phyloP scores from a whole-genome alignment of 2,888 invertebrate genomes.

The Drosophila greeni region DNA sequence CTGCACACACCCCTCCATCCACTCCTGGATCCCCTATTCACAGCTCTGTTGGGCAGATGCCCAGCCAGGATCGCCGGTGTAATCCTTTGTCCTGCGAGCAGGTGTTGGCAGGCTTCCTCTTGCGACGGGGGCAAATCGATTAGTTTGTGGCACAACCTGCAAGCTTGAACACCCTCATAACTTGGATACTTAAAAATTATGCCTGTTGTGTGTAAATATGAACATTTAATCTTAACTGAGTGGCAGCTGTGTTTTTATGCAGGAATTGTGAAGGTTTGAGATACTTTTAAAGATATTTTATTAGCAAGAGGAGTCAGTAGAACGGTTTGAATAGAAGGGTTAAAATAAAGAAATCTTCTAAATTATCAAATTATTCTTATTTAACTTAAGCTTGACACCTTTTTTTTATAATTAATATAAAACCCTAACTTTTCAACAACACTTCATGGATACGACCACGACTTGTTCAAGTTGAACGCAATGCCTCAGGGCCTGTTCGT shows the following conservation, averaged over 20 bases:
- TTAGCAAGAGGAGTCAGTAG: background rate
- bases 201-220: conserved; percentile 13
- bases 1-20: background rate
- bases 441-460: conserved; percentile 5
- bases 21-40: conserved; percentile 44
- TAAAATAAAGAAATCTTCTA: background rate
- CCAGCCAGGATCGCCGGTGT: conserved; percentile 38
- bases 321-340: background rate
- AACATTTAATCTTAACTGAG: background rate
- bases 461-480: background rate
- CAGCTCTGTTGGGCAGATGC: conserved; percentile 44
- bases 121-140: conserved; percentile 58
- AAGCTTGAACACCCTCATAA: conserved; percentile 24
- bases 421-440: background rate
- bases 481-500: conserved; percentile 5
- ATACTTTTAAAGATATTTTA: background rate
- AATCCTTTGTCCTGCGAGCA: conserved; percentile 65
- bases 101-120: conserved; percentile 65
- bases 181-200: conserved; percentile 4
- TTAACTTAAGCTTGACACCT: background rate
- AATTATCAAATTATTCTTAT: background rate
- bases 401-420: too few relatives aligned
- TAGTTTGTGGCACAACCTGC: conserved; percentile 49
- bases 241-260: background rate
- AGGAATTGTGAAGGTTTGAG: background rate